Conservation (phyloP, 53 echinoderm and acorn worm species). For the Paracentrotus lividus region DNA sequence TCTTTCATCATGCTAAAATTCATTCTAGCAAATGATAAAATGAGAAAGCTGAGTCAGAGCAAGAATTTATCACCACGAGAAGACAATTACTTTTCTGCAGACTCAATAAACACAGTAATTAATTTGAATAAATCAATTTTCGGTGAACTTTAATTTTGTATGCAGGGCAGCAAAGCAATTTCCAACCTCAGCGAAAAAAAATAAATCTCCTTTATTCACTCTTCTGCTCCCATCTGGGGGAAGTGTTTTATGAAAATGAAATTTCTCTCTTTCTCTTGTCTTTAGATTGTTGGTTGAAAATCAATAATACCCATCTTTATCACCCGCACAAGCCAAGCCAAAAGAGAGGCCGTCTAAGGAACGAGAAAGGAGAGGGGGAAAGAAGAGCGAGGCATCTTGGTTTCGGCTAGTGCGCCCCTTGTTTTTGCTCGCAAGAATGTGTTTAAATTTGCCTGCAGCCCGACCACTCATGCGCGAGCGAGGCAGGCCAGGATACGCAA, state of each 20-base stretch:
- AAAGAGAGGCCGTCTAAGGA: not conserved
- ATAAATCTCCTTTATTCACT: conserved; percentile 34
- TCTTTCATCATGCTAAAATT: not conserved
- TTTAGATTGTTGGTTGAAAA: conserved; percentile 49
- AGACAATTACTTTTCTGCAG: conserved; percentile 65
- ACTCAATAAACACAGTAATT: conserved; percentile 67
- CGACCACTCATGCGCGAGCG: conserved; percentile 64
- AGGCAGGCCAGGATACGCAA: conserved; percentile 51
- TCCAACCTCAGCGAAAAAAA: conserved; percentile 60
- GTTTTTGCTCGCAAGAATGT: conserved; percentile 65
- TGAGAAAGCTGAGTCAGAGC: conserved; percentile 24
- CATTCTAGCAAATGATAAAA: not conserved
- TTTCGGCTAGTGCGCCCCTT: conserved; percentile 36
- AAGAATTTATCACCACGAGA: conserved; percentile 15
- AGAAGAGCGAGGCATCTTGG: not conserved
- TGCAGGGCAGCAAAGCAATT: conserved; percentile 62
- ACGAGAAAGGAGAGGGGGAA: conserved; percentile 22
- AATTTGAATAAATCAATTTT: conserved; percentile 69
- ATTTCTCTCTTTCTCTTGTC: conserved; percentile 43
- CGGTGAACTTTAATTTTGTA: conserved; percentile 54
- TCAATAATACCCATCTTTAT: conserved; percentile 59
- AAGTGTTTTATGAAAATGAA: conserved; percentile 69
- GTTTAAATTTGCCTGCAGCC: conserved; percentile 61
- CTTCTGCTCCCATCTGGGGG: not conserved
- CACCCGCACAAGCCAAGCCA: conserved; percentile 50